Evolutionary conservation across 2,888 invertebrate species (phyloP), one percentile per base, ranked within the genome.

Genomic region (Andrena fulva): DNA sequence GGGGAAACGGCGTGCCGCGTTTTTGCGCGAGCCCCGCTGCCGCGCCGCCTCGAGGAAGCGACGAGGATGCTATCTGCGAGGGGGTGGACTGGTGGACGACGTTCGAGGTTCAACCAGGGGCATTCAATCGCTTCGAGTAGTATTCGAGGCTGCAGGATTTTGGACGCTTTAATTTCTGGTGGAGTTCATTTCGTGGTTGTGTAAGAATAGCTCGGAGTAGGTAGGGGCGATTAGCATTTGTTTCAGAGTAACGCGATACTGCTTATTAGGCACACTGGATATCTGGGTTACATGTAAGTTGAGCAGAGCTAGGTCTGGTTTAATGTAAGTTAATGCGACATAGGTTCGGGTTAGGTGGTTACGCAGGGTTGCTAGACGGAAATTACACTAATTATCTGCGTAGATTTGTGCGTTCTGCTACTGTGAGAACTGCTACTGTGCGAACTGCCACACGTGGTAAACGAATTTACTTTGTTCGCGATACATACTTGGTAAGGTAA

Each of bases 1-100:
- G 48, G 29, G 70, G 81, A 67, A 69, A 68, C 29, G 31, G 48
- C 29, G 52, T 7, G 33, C 27, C 31, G 63, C 31, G 42, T 33
- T 60, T 33, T 33, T 66, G 35, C 24, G 54, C 64, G 59, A 48
- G 24, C 33, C 24, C 42, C n/a, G 27, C 50, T 27, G 35, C 54
- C 48, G 12, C 24, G 29, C 16, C 48, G 29, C 27, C 31, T 27
- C 24, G 12, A 24, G 33, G 24, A 31, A 60, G 24, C n/a, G 12
- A 16, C 33, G 59, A 7, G 59, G 33, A 67, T 74, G 16, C 16
- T 5, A 77, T 64, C 48, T 42, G 16, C 12, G 24, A 16, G 5
- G 16, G 33, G 63, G 72, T 8, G 8, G 59, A 27, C n/a, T 27
- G 62, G n/a, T 56, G 27, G n/a, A 59, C 12, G 69, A 59, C 27